Evolutionary conservation across 2,888 invertebrate species (phyloP), one percentile per base, ranked within the genome.

Genomic region (Thereva unica): DNA sequence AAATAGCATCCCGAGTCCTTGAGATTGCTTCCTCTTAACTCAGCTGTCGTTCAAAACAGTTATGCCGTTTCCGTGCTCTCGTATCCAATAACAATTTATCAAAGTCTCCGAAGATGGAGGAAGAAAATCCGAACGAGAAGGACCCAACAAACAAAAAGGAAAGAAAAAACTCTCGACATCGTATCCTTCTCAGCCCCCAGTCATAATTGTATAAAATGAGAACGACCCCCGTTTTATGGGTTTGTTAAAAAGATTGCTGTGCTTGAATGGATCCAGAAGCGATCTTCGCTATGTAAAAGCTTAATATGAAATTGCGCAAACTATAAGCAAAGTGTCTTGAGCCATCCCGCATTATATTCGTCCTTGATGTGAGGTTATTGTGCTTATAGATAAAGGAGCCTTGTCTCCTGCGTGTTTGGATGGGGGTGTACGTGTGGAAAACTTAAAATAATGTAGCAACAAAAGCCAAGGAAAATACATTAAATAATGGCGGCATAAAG

Each of bases 231-330:
- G 47, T 53, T 54, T 64, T 65, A 70, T 70, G 70, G 68, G 68
- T 70, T 68, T 67, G 67, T 68, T 70, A 70, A 70, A 70, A 70
- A 23, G 23, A 23, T 23, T 23, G 64, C 68, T 70, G 67, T 68
- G 66, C 66, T 67, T 66, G 67, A 70, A 70, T 70, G 67, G 70
- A 70, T 70, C 68, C 68, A 68, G 68, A 70, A 70, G 70, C 68
- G 67, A 70, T 70, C 57, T 68, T 47, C 70, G 52, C 44, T 41
- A 8, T 41, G 12, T n/a, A 47, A n/a, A 49, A 38, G 40, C 49
- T 61, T 47, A 57, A 57, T 34, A 44, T 35, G 12, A 35, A 23
- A 50, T 8, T 50, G 23, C 23, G 23, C 9, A 40, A 41, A n/a
- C 10, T 50, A 23, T 23, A 23, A 23, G 23, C 23, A 23, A 23